Percentiles rank a stretch among this genome's conserved stretches.
Conservation (phyloP, 1,140 invertebrate species). For the Drosophila pallidifrons region DNA sequence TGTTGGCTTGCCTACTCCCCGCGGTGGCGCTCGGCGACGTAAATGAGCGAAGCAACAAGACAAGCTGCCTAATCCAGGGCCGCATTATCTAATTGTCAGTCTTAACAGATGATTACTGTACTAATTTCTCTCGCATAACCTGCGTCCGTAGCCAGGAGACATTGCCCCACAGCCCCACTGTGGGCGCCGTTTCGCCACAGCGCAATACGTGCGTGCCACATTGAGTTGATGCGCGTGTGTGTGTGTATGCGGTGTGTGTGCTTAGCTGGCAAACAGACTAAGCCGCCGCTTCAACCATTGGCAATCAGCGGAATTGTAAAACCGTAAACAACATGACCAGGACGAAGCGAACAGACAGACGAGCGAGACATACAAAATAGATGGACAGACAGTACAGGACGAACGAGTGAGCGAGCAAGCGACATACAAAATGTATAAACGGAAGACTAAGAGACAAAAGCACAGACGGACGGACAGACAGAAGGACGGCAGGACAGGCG, state of each 20-base stretch:
- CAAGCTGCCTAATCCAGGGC: constrained; percentile 62
- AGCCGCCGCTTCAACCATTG: constrained; percentile 53
- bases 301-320: constrained; percentile 77
- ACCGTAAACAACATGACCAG: constrained; percentile 69
- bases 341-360: constrained; percentile 20
- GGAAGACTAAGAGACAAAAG: not conserved
- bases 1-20: not conserved
- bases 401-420: not conserved
- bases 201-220: not conserved
- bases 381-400: not conserved
- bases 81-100: constrained; percentile 81
- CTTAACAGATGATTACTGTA: constrained; percentile 78
- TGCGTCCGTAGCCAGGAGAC: constrained; percentile 24
- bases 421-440: no score
- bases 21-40: constrained; percentile 1
- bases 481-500: not conserved
- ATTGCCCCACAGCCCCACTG: not conserved
- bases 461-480: not conserved
- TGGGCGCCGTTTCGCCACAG: not conserved
- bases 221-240: not conserved
- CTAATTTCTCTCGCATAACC: constrained; percentile 70
- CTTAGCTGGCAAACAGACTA: constrained; percentile 49
- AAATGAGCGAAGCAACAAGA: constrained; percentile 48
- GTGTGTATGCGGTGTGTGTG: constrained; percentile 20
- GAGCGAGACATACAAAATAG: not conserved